phyloP scores from a whole-genome alignment of 92 coral and sea anemone species.

The Siderastrea siderea region DNA sequence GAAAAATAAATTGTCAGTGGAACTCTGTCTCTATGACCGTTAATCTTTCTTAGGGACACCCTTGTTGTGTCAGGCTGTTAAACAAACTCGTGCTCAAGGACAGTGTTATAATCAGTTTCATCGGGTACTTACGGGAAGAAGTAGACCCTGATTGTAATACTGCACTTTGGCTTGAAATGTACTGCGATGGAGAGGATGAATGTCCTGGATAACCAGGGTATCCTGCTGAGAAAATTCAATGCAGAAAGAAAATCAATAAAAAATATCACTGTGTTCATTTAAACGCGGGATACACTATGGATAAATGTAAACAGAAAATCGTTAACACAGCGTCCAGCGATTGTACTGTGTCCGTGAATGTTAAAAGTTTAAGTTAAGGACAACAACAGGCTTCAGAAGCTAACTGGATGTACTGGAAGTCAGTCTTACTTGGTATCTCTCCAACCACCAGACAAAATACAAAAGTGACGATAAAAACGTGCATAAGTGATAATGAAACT shows the following conservation, averaged over 20 bases:
- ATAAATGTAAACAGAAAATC: too few species aligned
- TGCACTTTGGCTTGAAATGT: slow-evolving; percentile 11
- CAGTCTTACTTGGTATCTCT: neutral
- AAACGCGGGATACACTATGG: too few species aligned
- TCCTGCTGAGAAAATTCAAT: neutral
- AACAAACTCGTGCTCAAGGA: neutral
- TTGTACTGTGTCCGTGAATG: too few species aligned
- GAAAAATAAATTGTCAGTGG: neutral
- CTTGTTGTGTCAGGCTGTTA: too few species aligned
- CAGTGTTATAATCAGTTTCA: neutral
- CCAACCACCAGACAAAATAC: neutral
- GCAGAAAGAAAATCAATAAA: too few species aligned
- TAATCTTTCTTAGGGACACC: neutral
- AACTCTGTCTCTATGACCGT: too few species aligned
- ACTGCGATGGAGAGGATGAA: neutral
- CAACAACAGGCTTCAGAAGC: neutral
- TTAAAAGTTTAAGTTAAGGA: neutral
- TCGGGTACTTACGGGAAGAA: slow-evolving; percentile 12
- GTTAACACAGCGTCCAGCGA: too few species aligned
- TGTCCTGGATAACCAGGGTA: slow-evolving; percentile 36
- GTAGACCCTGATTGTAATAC: neutral
- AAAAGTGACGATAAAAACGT: neutral
- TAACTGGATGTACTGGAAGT: neutral
- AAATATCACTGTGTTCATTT: too few species aligned
- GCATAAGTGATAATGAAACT: neutral